Conservation (phyloP, 2,113 vertebrate species). For the human (Homo sapiens) region GRCh38 chr11:36264501-36265000, state of each 20-base stretch:
- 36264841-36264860: not conserved
- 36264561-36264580: not conserved
- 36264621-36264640: conserved; percentile 66
- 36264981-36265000: not conserved
- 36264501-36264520: not conserved
- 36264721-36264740: conserved; percentile 18
- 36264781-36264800: not conserved
- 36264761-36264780: not conserved
- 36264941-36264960: too few relatives aligned
- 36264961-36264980: not conserved
- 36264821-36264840: not conserved
- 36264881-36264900: not conserved
- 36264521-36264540: conserved; percentile 62
- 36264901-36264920: not conserved
- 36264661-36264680: not conserved
- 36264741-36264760: not conserved
- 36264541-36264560: conserved; percentile 24
- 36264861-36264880: not conserved
- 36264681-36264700: not conserved
- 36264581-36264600: not conserved
- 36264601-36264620: conserved; percentile 50
- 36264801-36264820: not conserved
- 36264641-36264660: conserved; percentile 61
- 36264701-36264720: not conserved
- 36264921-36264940: not conserved